Evolutionary conservation across 1,140 invertebrate genomes (phyloP).

Genomic region (Solenopsis invicta): DNA sequence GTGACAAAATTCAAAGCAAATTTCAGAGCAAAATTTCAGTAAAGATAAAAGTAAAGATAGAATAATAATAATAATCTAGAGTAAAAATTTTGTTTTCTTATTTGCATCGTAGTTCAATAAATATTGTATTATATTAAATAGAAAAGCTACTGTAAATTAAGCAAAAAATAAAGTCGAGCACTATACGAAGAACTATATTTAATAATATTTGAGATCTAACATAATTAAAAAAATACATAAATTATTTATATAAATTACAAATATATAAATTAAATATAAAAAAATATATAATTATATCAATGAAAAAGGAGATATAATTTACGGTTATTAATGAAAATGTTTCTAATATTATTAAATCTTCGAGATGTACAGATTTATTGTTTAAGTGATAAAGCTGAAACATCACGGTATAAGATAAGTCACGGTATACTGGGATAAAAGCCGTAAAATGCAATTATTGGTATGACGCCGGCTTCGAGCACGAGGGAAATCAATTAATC

Average conservation of each 20-base stretch:
- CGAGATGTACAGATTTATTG: background rate
- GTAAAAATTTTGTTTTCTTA: background rate
- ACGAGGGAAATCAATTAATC: slow-evolving; percentile 34
- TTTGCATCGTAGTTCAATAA: background rate
- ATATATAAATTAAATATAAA: too few species aligned
- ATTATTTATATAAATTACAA: too few species aligned
- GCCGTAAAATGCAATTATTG: background rate
- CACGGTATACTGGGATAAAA: background rate
- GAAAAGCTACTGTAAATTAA: background rate
- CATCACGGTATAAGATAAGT: background rate
- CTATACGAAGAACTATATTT: too few species aligned
- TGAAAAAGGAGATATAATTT: background rate
- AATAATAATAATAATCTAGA: background rate
- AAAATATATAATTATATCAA: too few species aligned
- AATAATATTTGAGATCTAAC: background rate
- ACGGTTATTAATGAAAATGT: background rate
- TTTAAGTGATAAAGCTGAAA: background rate
- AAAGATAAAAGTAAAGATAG: too few species aligned
- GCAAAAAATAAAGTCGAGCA: background rate
- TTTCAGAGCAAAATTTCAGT: too few species aligned
- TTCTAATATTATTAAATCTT: background rate
- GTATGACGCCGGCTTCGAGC: background rate
- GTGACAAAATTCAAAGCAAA: background rate
- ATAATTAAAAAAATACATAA: too few species aligned
- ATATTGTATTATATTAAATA: background rate